Conservation (phyloP, 2,113 vertebrate genomes). For the Corydoras maculifer region DNA sequence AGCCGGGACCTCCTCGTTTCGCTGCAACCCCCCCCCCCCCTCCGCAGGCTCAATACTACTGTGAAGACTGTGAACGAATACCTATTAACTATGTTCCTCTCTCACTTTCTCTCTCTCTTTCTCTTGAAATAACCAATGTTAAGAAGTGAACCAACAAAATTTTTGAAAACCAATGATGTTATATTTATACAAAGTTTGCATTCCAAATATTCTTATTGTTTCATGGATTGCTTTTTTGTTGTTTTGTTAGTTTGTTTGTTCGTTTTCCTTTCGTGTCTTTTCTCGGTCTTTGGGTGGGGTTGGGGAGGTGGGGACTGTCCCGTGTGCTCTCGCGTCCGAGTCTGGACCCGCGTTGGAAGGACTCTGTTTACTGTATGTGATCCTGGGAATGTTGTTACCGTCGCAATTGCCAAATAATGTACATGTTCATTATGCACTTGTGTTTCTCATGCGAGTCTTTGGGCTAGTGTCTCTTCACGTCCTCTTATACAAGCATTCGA, state of each 20-base stretch:
- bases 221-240: slow-evolving; percentile 56
- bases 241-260: too few species aligned
- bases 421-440: slow-evolving; percentile 72
- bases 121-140: slow-evolving; percentile 49
- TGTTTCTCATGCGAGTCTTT: slow-evolving; percentile 70
- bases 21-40: slow-evolving; percentile 37
- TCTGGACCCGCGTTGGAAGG: slow-evolving; percentile 71
- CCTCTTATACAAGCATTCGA: slow-evolving; percentile 64
- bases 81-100: slow-evolving; percentile 30
- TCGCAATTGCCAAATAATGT: slow-evolving; percentile 74
- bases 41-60: slow-evolving; percentile 31
- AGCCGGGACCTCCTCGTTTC: slow-evolving; percentile 51
- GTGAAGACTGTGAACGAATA: slow-evolving; percentile 77
- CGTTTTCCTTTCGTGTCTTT: too few species aligned
- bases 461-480: slow-evolving; percentile 62
- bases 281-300: too few species aligned
- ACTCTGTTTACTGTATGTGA: slow-evolving; percentile 62
- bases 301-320: slow-evolving; percentile 68
- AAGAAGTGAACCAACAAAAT: slow-evolving; percentile 60
- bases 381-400: slow-evolving; percentile 72
- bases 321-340: slow-evolving; percentile 83
- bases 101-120: slow-evolving; percentile 52
- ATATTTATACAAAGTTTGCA: slow-evolving; percentile 80
- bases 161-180: slow-evolving; percentile 78
- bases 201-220: slow-evolving; percentile 72